Evolutionary conservation across 2,888 invertebrate species (phyloP), one percentile per base, ranked within the genome.

Genomic region (Camponotus fellah): DNA sequence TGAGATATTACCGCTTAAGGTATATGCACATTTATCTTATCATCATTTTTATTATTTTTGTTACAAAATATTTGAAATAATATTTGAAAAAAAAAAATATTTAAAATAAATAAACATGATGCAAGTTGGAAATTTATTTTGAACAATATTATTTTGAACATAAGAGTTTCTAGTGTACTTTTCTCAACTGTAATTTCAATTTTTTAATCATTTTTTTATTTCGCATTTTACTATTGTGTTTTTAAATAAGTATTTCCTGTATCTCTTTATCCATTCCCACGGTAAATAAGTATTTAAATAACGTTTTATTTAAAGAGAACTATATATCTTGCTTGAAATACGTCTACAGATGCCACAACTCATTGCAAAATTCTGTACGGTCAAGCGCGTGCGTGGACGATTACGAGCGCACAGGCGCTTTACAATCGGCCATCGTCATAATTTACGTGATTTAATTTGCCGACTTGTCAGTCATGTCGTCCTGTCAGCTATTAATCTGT

Each of bases 401-500:
- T 37, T 46, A 65, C 40, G 56, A 43, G 40, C 21, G 4, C 40
- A 65, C 40, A 37, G 53, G 34, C 26, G 40, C 56, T 79, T 34
- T 58, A 14, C 77, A 21, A 66, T 64, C n/a, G 34, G 8, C n/a
- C 40, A 53, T 76, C 21, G n/a, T 40, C 40, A n/a, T 46, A 76
- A 76, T 83, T 72, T 71, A 56, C 8, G 65, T 56, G 65, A 76
- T 71, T 64, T 75, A 68, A 75, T 34, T 68, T 49, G 53, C 69
- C 46, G 56, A 12, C 60, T 40, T 49, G 64, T 76, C 65, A 69
- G 76, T 60, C 40, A 43, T 74, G 34, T 69, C 69, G 69, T 79
- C 58, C 77, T 77, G 76, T 32, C 66, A 64, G 32, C 62, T 75
- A 77, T 85, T 82, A 66, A 87, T 77, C 68, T 34, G 58, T n/a